These are phyloP conservation scores for Druceiella hillmani DNA, from an alignment of 2,888 invertebrate genomes.

Conservation along the genomic window DNA sequence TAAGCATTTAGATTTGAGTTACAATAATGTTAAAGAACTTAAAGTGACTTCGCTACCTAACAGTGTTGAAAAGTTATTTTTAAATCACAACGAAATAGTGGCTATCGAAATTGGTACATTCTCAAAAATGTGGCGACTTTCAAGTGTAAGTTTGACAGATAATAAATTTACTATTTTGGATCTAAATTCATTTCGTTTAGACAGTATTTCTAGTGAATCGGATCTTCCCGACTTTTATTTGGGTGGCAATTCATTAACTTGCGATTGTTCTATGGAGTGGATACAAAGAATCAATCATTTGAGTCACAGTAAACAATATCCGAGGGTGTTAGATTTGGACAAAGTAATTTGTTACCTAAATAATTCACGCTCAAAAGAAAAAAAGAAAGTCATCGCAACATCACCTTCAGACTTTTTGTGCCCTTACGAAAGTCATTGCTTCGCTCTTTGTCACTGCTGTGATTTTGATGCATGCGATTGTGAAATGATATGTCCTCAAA, in stretches of 20 bases:
- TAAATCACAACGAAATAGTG: conserved; percentile 69
- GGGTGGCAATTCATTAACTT: conserved; percentile 77
- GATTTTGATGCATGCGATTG: conserved; percentile 88
- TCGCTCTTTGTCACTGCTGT: conserved; percentile 84
- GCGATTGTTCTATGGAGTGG: conserved; percentile 88
- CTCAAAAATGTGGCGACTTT: conserved; percentile 60
- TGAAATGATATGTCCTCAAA: conserved; percentile 83
- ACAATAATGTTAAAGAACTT: conserved; percentile 64
- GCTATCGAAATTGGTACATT: conserved; percentile 66
- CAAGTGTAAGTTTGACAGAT: conserved; percentile 68
- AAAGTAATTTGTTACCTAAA: conserved; percentile 70
- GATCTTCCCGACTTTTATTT: conserved; percentile 75
- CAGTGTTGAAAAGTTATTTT: conserved; percentile 64
- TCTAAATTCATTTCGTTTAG: conserved; percentile 65
- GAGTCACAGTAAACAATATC: conserved; percentile 69
- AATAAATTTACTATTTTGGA: conserved; percentile 70
- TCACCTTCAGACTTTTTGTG: conserved; percentile 75
- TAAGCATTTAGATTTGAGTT: conserved; percentile 68
- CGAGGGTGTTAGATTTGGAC: conserved; percentile 74
- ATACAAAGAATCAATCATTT: conserved; percentile 72
- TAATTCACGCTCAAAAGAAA: conserved; percentile 60
- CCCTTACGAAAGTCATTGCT: conserved; percentile 76
- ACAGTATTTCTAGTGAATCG: conserved; percentile 60
- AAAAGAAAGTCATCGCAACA: conserved; percentile 65
- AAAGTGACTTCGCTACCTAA: conserved; percentile 64